A percentile compares a stretch with the other conserved stretches of the same genome.
These are phyloP conservation scores for Trichogramma evanescens DNA, from an alignment of 2,888 invertebrate species.

Conservation along the genomic window DNA sequence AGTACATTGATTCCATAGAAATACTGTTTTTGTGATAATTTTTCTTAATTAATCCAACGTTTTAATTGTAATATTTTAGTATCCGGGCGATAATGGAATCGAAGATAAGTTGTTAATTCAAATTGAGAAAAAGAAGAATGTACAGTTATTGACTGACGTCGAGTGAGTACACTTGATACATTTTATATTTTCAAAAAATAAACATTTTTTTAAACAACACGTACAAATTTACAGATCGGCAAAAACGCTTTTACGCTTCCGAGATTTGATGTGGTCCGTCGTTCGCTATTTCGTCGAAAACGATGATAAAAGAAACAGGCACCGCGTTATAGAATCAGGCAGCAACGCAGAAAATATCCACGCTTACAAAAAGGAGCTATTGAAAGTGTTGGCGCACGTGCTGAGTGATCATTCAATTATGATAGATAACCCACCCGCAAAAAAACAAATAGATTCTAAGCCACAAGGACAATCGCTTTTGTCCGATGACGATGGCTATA, in stretches of 20 bases:
- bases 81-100: constrained; percentile 15
- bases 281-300: constrained; percentile 51
- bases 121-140: constrained; percentile 18
- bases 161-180: constrained; percentile 40
- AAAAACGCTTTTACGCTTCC: constrained; percentile 44
- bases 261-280: constrained; percentile 50
- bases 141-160: constrained; percentile 44
- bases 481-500: background rate
- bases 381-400: constrained; percentile 27
- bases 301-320: constrained; percentile 29
- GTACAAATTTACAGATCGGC: constrained; percentile 50
- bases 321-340: too few species aligned
- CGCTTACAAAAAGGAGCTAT: constrained; percentile 29
- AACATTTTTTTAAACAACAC: background rate
- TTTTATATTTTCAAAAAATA: constrained; percentile 11
- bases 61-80: constrained; percentile 23
- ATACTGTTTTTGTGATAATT: background rate
- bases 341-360: constrained; percentile 20
- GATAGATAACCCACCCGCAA: background rate
- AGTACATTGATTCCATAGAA: constrained; percentile 7
- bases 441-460: background rate
- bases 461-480: background rate
- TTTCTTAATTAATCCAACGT: background rate
- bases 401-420: background rate
- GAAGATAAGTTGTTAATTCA: constrained; percentile 13